Percentiles rank a stretch among this genome's conserved stretches.
These are phyloP conservation scores for Nylanderia fulva DNA, from an alignment of 1,140 invertebrate genomes.

Conservation along the genomic window DNA sequence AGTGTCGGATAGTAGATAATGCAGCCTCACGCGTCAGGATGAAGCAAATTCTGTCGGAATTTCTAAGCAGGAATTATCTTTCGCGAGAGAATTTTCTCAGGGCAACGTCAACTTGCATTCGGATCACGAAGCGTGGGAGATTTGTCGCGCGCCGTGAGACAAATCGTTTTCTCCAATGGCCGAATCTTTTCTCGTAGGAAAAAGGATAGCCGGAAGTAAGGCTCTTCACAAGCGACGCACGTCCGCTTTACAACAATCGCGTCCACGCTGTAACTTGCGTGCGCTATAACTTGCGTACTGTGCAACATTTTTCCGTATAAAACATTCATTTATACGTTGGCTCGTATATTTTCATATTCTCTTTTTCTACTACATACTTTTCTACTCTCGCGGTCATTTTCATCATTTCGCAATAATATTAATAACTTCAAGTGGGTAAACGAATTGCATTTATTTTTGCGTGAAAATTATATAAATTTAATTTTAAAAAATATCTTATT, in stretches of 20 bases:
- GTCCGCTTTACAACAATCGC: conserved; percentile 39
- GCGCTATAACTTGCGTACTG: conserved; percentile 13
- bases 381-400: background rate
- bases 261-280: background rate
- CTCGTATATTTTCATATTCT: background rate
- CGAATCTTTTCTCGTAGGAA: conserved; percentile 25
- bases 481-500: background rate
- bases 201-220: conserved; percentile 29
- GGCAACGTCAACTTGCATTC: conserved; percentile 30
- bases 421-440: background rate
- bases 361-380: background rate
- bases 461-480: background rate
- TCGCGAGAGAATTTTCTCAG: conserved; percentile 24
- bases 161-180: conserved; percentile 54
- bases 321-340: conserved; percentile 25
- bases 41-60: conserved; percentile 53
- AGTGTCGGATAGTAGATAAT: background rate
- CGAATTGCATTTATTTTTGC: background rate
- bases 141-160: conserved; percentile 63
- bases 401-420: background rate
- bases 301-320: background rate
- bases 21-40: background rate
- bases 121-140: conserved; percentile 57
- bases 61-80: conserved; percentile 42
- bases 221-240: conserved; percentile 43